Evolutionary conservation across 2,113 vertebrate species (phyloP).

Genomic region (Sprattus sprattus): DNA sequence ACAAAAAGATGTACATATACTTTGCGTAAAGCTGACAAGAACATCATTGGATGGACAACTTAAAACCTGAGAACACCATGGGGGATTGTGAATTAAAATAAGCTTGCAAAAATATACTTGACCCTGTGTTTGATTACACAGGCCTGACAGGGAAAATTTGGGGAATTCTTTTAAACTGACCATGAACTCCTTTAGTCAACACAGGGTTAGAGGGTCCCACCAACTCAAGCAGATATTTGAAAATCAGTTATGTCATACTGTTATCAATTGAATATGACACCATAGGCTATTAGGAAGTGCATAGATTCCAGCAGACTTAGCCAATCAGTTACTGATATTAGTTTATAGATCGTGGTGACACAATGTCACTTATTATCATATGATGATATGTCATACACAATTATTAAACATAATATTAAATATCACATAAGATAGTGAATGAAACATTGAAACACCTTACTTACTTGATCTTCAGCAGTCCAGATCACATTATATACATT

Average conservation of each 20-base stretch:
- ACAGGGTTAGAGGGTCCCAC: slow-evolving; percentile 5
- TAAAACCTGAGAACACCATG: background rate
- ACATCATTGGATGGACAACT: background rate
- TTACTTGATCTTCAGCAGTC: too few species aligned
- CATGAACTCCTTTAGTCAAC: slow-evolving; percentile 12
- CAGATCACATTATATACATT: background rate
- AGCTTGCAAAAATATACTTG: background rate
- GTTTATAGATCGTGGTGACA: background rate
- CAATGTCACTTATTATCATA: background rate
- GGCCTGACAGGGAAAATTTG: background rate
- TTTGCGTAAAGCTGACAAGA: too few species aligned
- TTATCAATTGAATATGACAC: background rate
- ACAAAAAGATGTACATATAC: background rate
- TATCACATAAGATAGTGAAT: background rate
- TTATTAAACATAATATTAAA: too few species aligned
- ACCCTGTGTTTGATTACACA: background rate
- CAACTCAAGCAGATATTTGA: slow-evolving; percentile 28
- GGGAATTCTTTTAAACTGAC: background rate
- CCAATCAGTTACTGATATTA: background rate
- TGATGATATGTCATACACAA: background rate
- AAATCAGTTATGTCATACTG: slow-evolving; percentile 7
- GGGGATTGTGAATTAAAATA: background rate
- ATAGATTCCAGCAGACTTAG: slow-evolving; percentile 10
- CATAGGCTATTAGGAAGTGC: background rate
- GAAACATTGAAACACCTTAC: background rate